Evolutionary conservation across 64 coral and sea anemone genomes (phyloP), one percentile per base, ranked within the genome.

Genomic region (Montipora capricornis): DNA sequence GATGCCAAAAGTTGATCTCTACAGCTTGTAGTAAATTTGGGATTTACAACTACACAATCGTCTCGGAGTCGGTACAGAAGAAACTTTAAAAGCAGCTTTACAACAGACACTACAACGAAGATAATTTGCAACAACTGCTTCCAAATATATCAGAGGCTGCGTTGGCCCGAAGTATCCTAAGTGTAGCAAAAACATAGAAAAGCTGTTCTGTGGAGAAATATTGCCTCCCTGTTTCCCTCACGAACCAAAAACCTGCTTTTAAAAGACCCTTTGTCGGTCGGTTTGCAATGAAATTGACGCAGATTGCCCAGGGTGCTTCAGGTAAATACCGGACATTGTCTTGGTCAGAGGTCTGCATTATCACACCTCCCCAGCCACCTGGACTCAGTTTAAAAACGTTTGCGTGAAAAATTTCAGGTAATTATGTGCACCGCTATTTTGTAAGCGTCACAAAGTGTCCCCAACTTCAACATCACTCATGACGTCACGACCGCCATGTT

Each of bases 151-250:
- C 16, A 1, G 61, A 69, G 48, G 45, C 7, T 8, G 8, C 4
- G 1, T 8, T 69, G 10, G 44, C 37, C 1, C 45, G 1, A 93
- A 93, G 12, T 70, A 71, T 78, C 78, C 92, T 7, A 69, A 86
- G 9, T 93, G 92, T 50, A 20, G 62, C 5, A 19, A 68, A 80
- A 50, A 93, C n/a, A 80, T 93, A 44, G 20, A 49, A 26, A 88
- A 93, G 46, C 57, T 93, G 47, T 68, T 80, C 8, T 93, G 92
- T 78, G 83, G 79, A 45, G 76, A 93, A 9, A 48, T 80, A 3
- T 81, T 93, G 73, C 92, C 92, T 15, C 92, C 92, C 4, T 93
- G 84, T 74, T 93, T 88, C 47, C 92, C 84, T 15, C 7, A 88
- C 8, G 92, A 93, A 88, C 48, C 29, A 16, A 85, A 68, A 16